A percentile compares a stretch with the other conserved stretches of the same genome.
These are phyloP conservation scores for Aphodius sticticus DNA, from an alignment of 2,888 invertebrate species.

Conservation along the genomic window DNA sequence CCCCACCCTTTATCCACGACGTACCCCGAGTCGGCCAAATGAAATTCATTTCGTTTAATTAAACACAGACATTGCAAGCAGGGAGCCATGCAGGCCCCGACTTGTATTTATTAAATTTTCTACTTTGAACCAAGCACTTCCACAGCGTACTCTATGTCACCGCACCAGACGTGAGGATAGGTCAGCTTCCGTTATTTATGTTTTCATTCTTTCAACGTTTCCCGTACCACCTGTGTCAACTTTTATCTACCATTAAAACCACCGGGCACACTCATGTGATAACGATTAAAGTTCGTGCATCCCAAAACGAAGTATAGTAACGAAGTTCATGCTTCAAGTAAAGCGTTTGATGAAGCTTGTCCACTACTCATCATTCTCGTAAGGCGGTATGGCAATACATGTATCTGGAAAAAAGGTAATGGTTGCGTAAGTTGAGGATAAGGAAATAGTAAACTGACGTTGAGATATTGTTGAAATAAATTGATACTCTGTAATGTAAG, in stretches of 20 bases:
- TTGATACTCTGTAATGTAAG: no score
- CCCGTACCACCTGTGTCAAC: background rate
- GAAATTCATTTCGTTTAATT: background rate
- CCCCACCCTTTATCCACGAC: background rate
- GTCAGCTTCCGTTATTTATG: background rate
- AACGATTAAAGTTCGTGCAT: no score
- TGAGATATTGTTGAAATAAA: no score
- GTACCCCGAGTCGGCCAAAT: background rate
- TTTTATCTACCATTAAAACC: background rate
- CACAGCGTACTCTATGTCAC: background rate
- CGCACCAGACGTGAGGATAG: background rate
- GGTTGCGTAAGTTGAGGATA: no score
- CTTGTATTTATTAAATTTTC: conserved; percentile 4
- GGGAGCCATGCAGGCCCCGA: background rate
- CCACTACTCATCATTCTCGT: no score
- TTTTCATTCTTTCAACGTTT: background rate
- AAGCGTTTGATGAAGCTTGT: no score
- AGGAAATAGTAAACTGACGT: no score
- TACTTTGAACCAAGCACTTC: background rate
- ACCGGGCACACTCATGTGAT: background rate
- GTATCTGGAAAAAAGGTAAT: no score
- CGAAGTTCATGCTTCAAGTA: no score
- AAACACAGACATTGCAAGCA: background rate
- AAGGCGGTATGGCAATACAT: no score
- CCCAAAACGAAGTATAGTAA: no score